A percentile compares a stretch with the other conserved stretches of the same genome.
Conservation (phyloP, 2,113 vertebrate species). For the Corynorhinus townsendii region DNA sequence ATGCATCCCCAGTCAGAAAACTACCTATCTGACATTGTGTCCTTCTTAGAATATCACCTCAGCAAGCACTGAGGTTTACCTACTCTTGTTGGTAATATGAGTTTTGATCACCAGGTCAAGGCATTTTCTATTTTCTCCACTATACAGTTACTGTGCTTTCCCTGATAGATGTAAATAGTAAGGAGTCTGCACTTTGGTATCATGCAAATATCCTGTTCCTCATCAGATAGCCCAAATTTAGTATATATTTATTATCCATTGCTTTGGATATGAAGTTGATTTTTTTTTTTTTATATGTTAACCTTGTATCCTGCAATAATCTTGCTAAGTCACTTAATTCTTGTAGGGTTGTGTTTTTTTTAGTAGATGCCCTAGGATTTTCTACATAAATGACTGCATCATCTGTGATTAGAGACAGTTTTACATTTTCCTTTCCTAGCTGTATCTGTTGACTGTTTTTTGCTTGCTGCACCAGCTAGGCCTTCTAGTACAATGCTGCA, state of each 20-base stretch:
- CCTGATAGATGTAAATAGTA: background rate
- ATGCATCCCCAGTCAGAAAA: background rate
- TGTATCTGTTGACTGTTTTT: background rate
- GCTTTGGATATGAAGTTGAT: background rate
- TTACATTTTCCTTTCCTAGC: background rate
- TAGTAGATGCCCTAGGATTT: background rate
- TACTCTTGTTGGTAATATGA: background rate
- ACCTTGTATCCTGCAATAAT: background rate
- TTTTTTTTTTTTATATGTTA: background rate
- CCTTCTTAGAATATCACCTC: background rate
- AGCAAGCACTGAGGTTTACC: background rate
- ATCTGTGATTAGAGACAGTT: background rate
- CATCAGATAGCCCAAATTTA: background rate
- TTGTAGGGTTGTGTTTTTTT: background rate
- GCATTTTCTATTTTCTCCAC: background rate
- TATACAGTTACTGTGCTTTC: background rate
- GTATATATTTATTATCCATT: background rate
- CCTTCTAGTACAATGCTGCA: background rate
- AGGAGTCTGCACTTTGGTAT: background rate
- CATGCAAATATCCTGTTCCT: background rate
- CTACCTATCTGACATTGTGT: too few species aligned
- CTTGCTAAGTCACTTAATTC: background rate
- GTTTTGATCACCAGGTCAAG: background rate
- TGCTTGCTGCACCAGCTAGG: background rate
- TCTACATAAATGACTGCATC: background rate